Evolutionary conservation across 1,140 invertebrate species (phyloP), one percentile per base, ranked within the genome.

Genomic region (Cheumatopsyche charites): DNA sequence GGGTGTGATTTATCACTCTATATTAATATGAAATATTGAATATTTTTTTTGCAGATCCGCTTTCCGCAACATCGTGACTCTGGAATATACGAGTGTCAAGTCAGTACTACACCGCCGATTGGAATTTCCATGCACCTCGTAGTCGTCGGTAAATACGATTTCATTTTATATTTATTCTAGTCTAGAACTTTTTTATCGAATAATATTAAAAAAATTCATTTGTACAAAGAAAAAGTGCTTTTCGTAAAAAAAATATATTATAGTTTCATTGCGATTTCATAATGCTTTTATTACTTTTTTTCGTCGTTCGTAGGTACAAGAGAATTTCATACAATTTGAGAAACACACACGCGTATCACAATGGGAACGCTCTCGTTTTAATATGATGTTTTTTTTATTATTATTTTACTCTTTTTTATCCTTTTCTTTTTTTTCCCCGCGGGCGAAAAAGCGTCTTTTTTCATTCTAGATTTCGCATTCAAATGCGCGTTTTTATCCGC

Each of bases 31-130:
- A 36, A 9, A 36, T 36, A 36, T 36, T 68, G 9, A 69, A 41
- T 74, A 19, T 68, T 2, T 61, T 71, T 71, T 21, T 72, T 70
- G 1, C 80, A 83, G 82, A 89, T 83, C 63, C 90, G 90, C 78
- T 92, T 90, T 79, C 89, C 91, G 0, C 88, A 90, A 78, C 86
- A 89, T 73, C 83, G 87, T 69, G 91, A 93, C 79, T 88, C 87
- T 7, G 91, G 91, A 9, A 87, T 90, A 70, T 94, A 94, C 81
- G 92, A 93, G 82, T 94, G 92, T 79, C 92, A 94, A 83, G 87
- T 94, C 74, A 91, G 89, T 76, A 92, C 92, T 47, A 91, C 90
- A 5, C 91, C 91, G 15, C 90, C 91, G 78, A 88, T 91, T 79
- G 90, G 89, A 77, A 89, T 91, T 79, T 91, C 89, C 76, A 88